Evolutionary conservation across 1,140 invertebrate species (phyloP).

Genomic region (Linepithema humile): DNA sequence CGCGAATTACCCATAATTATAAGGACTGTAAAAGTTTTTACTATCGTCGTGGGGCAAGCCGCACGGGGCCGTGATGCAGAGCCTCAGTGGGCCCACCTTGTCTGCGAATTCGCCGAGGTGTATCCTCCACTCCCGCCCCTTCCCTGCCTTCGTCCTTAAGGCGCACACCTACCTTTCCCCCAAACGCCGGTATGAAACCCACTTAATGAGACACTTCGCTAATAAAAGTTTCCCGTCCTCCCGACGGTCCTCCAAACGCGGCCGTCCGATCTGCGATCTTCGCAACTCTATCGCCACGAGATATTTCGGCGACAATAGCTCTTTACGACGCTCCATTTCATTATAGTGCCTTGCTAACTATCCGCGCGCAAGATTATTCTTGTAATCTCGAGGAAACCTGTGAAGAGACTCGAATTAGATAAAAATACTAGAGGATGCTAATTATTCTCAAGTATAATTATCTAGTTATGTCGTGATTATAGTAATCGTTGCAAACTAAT

Average conservation of each 20-base stretch:
- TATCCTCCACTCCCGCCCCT: constrained; percentile 66
- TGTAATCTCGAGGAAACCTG: not conserved
- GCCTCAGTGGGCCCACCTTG: constrained; percentile 80
- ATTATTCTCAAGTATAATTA: not conserved
- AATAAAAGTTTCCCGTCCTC: constrained; percentile 74
- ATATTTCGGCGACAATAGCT: constrained; percentile 41
- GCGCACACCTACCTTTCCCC: constrained; percentile 40
- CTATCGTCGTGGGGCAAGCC: constrained; percentile 83
- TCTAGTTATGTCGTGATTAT: not conserved
- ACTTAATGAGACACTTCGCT: constrained; percentile 78
- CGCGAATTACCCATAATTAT: constrained; percentile 85
- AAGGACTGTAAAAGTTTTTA: constrained; percentile 85
- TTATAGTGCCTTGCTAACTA: not conserved
- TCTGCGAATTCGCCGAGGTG: constrained; percentile 80
- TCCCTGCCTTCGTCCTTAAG: constrained; percentile 11
- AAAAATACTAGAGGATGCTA: not conserved
- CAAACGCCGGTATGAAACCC: constrained; percentile 69
- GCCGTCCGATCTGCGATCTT: constrained; percentile 28
- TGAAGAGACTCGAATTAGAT: not conserved
- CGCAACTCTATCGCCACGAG: constrained; percentile 14
- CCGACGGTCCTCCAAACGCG: not conserved
- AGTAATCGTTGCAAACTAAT: no score
- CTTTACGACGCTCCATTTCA: not conserved
- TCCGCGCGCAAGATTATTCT: not conserved
- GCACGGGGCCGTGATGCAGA: constrained; percentile 80